Conservation (phyloP, 2,113 vertebrate species). For the Megaceryle maxima region DNA sequence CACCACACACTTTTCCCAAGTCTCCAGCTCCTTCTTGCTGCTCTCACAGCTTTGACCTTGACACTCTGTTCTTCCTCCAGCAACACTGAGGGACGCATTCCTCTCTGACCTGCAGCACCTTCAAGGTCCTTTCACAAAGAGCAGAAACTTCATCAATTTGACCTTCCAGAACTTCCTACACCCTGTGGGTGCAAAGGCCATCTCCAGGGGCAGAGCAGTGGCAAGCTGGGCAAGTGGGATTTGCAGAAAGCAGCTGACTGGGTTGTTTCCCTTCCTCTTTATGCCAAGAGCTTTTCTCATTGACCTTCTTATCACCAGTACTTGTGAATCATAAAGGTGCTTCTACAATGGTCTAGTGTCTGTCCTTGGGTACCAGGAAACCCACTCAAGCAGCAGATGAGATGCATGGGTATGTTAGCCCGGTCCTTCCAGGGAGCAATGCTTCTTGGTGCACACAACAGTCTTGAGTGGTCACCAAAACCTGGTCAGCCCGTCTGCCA, state of each 20-base stretch:
- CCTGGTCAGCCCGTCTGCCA: background rate
- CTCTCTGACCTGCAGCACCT: background rate
- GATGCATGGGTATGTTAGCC: rapidly evolving
- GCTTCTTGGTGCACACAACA: background rate
- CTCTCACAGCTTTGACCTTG: background rate
- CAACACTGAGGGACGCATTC: background rate
- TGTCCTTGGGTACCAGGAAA: background rate
- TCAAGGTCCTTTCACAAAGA: background rate
- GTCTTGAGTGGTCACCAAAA: background rate
- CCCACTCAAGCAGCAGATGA: background rate
- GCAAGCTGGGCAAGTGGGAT: background rate
- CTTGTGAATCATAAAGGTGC: background rate
- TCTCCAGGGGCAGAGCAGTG: rapidly evolving
- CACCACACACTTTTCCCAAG: background rate
- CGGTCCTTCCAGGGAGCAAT: background rate
- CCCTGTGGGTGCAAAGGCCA: background rate
- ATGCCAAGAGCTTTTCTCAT: background rate
- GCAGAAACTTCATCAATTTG: background rate
- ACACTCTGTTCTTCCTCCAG: background rate
- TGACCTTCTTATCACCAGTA: background rate
- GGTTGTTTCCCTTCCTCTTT: background rate
- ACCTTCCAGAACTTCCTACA: background rate
- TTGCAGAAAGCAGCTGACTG: background rate
- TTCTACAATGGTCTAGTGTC: background rate
- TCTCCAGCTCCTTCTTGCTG: background rate